phyloP scores from a whole-genome alignment of 1,140 invertebrate species.

The Ruditapes philippinarum region DNA sequence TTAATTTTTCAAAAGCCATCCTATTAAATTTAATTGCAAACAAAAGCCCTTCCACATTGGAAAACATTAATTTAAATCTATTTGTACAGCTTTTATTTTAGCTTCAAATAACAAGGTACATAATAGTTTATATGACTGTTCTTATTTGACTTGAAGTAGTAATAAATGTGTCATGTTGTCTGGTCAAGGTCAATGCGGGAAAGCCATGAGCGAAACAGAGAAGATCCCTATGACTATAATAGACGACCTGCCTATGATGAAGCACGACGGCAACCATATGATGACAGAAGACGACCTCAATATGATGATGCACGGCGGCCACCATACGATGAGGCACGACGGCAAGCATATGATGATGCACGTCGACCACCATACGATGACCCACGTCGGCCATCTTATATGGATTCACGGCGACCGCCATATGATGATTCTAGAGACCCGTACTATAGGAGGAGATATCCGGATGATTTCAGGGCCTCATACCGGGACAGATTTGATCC shows the following conservation, averaged over 20 bases:
- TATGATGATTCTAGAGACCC: not conserved
- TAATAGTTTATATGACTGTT: not conserved
- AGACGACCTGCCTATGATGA: not conserved
- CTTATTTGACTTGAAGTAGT: not conserved
- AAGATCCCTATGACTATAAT: not conserved
- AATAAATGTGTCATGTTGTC: not conserved
- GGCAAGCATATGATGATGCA: not conserved
- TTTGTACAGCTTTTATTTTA: not conserved
- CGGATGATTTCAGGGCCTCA: slow-evolving; percentile 26
- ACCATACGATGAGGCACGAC: not conserved
- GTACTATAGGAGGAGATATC: not conserved
- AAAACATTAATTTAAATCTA: not conserved
- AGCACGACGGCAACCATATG: not conserved
- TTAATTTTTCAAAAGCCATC: no score
- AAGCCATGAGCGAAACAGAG: not conserved
- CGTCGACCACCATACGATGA: not conserved
- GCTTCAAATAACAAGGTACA: not conserved
- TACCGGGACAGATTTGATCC: slow-evolving; percentile 41
- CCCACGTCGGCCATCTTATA: not conserved
- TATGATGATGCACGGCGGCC: not conserved
- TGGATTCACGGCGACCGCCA: not conserved
- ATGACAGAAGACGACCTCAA: not conserved
- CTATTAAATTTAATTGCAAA: no score
- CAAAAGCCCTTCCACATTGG: no score
- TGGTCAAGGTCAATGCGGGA: not conserved